A percentile compares a stretch with the other conserved stretches of the same genome.
Evolutionary conservation across 1,140 invertebrate genomes (phyloP).

Genomic region (Rhopalosiphum maidis): DNA sequence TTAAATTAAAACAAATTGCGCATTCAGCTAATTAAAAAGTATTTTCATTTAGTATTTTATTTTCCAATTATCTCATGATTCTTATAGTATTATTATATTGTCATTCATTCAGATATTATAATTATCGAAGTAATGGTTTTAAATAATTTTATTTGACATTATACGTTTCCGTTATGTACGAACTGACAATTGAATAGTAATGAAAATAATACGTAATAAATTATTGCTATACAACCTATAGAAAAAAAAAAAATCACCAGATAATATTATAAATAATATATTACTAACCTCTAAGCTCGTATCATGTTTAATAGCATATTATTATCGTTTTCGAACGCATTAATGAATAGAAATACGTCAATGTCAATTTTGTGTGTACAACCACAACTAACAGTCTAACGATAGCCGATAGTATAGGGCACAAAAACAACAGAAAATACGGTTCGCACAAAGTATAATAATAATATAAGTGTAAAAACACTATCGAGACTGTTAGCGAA

Average conservation of each 20-base stretch:
- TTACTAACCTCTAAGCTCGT: neutral
- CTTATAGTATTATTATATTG: neutral
- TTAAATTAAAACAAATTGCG: neutral
- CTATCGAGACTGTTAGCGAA: neutral
- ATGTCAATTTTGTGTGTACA: neutral
- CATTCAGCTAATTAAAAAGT: neutral
- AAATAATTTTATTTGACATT: neutral
- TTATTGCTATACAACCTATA: neutral
- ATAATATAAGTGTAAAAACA: neutral
- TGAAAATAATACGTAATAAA: neutral
- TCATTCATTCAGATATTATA: neutral
- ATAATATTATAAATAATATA: neutral
- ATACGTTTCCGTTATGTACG: neutral
- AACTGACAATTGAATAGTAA: no score
- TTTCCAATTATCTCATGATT: neutral
- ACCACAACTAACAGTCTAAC: neutral
- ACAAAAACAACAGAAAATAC: neutral
- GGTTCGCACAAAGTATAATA: neutral
- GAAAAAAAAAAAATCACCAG: neutral
- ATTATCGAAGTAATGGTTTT: neutral
- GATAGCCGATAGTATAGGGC: neutral
- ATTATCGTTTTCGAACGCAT: neutral
- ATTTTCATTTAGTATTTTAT: neutral
- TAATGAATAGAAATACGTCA: conserved; percentile 6
- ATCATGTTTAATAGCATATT: neutral